Conservation (phyloP, 2,797 vertebrate species). For the Danionella dracula region DNA sequence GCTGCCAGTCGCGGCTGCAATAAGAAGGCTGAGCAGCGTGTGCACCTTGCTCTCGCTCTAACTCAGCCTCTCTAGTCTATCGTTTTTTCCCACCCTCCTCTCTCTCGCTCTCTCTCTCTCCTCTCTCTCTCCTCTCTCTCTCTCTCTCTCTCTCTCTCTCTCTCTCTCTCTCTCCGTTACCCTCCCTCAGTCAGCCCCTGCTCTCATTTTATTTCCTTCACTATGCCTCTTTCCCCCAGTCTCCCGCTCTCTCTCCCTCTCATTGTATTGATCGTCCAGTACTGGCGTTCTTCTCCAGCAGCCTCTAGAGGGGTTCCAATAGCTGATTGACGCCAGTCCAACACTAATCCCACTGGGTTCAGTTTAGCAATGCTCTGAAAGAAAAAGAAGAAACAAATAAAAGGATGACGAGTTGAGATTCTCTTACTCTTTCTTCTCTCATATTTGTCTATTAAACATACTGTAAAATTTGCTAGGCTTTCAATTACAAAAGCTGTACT, state of each 20-base stretch:
- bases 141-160: slow-evolving; percentile 46
- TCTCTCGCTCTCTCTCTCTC: too few species aligned
- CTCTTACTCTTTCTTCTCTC: slow-evolving; percentile 43
- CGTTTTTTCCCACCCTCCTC: neutral
- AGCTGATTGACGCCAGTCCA: slow-evolving; percentile 34
- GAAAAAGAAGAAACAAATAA: slow-evolving; percentile 35
- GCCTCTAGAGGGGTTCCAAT: slow-evolving; percentile 69
- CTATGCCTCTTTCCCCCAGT: slow-evolving; percentile 44
- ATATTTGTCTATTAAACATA: neutral
- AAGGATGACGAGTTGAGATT: slow-evolving; percentile 6
- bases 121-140: slow-evolving; percentile 24
- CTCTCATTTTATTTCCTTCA: slow-evolving; percentile 39
- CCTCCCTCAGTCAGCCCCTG: slow-evolving; percentile 22
- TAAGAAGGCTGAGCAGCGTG: slow-evolving; percentile 61
- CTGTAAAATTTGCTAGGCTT: slow-evolving; percentile 41
- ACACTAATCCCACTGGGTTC: slow-evolving; percentile 26
- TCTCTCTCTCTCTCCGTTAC: slow-evolving; percentile 41
- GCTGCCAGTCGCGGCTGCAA: slow-evolving; percentile 65
- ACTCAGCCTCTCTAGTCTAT: slow-evolving; percentile 36
- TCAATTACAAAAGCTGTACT: too few species aligned
- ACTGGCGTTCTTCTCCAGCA: slow-evolving; percentile 58
- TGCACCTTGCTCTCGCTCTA: slow-evolving; percentile 37
- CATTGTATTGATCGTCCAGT: slow-evolving; percentile 58
- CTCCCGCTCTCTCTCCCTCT: slow-evolving; percentile 42
- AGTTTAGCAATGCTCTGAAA: slow-evolving; percentile 6